Percentiles rank a stretch among this genome's conserved stretches.
Evolutionary conservation across 2,797 vertebrate genomes (phyloP).

Genomic region (Hippoglossus hippoglossus): DNA sequence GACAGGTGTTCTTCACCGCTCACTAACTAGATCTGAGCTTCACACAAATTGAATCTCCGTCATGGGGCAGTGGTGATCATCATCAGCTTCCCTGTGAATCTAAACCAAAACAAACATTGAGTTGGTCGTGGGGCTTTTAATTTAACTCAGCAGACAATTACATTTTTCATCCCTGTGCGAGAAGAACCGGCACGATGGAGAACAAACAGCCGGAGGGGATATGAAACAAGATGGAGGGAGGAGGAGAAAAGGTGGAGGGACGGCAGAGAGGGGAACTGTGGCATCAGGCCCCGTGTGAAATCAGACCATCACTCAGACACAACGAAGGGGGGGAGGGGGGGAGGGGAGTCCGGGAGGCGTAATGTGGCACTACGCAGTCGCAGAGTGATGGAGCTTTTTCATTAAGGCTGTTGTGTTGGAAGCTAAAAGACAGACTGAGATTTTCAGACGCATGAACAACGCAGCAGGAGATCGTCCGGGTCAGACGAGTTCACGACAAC

Average conservation of each 20-base stretch:
- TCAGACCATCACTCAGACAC: slow-evolving; percentile 28
- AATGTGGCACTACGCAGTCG: slow-evolving; percentile 12
- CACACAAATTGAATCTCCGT: background rate
- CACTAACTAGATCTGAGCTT: no score
- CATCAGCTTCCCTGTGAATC: background rate
- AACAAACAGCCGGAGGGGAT: no score
- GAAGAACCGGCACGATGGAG: no score
- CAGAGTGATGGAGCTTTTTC: slow-evolving; percentile 54
- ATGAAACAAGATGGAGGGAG: background rate
- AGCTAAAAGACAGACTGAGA: slow-evolving; percentile 1
- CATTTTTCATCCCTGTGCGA: no score
- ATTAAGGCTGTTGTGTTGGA: slow-evolving; percentile 33
- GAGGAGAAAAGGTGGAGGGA: background rate
- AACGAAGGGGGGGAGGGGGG: background rate
- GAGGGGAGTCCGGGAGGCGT: background rate
- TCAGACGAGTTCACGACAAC: no score
- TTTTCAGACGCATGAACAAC: no score
- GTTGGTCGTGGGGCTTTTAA: no score
- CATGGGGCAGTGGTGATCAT: background rate
- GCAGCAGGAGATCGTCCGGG: no score
- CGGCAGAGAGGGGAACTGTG: background rate
- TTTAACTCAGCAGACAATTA: background rate
- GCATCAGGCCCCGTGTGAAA: slow-evolving; percentile 34
- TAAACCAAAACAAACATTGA: background rate
- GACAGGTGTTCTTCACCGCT: no score